Percentiles rank a stretch among this genome's conserved stretches.
These are phyloP conservation scores for Mythimna albipuncta DNA, from an alignment of 2,888 invertebrate genomes.

Conservation along the genomic window DNA sequence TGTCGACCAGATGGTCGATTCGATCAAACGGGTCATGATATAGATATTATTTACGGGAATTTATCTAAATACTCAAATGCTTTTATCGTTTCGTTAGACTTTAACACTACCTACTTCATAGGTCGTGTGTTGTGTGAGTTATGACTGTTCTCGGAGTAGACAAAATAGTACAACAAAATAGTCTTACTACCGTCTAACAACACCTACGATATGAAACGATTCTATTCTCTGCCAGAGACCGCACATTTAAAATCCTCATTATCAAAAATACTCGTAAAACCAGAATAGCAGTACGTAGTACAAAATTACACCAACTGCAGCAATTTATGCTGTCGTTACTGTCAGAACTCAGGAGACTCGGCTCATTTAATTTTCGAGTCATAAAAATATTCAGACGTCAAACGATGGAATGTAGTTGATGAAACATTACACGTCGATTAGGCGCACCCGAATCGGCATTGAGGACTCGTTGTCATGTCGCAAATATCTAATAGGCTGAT, in stretches of 20 bases:
- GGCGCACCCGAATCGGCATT: conserved; percentile 30
- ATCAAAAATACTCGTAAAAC: conserved; percentile 42
- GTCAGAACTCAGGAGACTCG: conserved; percentile 34
- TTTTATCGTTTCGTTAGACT: too few relatives aligned
- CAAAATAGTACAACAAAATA: not conserved
- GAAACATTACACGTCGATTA: conserved; percentile 48
- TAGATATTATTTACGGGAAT: too few relatives aligned
- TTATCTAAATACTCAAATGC: too few relatives aligned
- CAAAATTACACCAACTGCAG: conserved; percentile 29
- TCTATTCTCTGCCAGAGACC: conserved; percentile 18
- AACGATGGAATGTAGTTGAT: conserved; percentile 32
- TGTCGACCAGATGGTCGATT: too few relatives aligned
- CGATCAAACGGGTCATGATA: not conserved
- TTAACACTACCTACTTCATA: not conserved
- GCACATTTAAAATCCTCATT: conserved; percentile 24
- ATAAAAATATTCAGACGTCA: conserved; percentile 48
- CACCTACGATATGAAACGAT: conserved; percentile 15
- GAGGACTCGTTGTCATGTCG: conserved; percentile 21
- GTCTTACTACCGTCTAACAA: not conserved
- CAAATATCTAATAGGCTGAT: conserved; percentile 28
- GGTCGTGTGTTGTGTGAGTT: too few relatives aligned
- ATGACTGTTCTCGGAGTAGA: not conserved
- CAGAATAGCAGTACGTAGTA: conserved; percentile 23
- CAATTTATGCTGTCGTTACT: conserved; percentile 36
- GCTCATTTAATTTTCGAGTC: conserved; percentile 47